phyloP scores from a whole-genome alignment of 35 echinoderm and acorn worm genomes.

The Ophioderma brevispina region DNA sequence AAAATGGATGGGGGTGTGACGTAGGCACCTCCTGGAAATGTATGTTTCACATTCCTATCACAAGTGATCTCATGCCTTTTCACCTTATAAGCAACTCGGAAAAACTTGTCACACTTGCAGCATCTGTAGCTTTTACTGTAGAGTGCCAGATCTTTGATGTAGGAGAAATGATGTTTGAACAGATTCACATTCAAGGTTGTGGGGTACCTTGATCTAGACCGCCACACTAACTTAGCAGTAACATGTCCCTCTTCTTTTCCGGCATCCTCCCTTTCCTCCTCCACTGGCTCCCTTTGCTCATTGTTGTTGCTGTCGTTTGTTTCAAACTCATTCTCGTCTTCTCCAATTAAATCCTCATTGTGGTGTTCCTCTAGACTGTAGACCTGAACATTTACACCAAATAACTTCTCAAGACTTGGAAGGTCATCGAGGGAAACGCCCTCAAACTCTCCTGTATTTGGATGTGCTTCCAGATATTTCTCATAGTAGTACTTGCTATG shows the following conservation, averaged over 20 bases:
- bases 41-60: slow-evolving; percentile 1
- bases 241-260: background rate
- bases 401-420: background rate
- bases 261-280: background rate
- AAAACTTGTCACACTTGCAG: slow-evolving; percentile 31
- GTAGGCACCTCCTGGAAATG: slow-evolving; percentile 38
- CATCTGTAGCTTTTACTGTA: slow-evolving; percentile 46
- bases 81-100: background rate
- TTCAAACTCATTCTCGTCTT: background rate
- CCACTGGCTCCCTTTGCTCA: background rate
- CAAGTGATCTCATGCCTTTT: slow-evolving; percentile 46
- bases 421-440: slow-evolving; percentile 8
- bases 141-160: slow-evolving; percentile 46
- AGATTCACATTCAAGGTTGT: slow-evolving; percentile 58
- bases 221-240: slow-evolving; percentile 7
- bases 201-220: slow-evolving; percentile 17
- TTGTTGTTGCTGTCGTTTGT: background rate
- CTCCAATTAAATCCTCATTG: background rate
- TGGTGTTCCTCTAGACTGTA: background rate
- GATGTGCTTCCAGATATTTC: background rate
- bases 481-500: background rate
- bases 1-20: slow-evolving; percentile 6
- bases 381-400: slow-evolving; percentile 15
- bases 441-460: background rate
- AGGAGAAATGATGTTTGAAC: slow-evolving; percentile 49